Base-by-base conservation (phyloP, 2,113 vertebrate genomes). In the Pollachius pollachius region DNA sequence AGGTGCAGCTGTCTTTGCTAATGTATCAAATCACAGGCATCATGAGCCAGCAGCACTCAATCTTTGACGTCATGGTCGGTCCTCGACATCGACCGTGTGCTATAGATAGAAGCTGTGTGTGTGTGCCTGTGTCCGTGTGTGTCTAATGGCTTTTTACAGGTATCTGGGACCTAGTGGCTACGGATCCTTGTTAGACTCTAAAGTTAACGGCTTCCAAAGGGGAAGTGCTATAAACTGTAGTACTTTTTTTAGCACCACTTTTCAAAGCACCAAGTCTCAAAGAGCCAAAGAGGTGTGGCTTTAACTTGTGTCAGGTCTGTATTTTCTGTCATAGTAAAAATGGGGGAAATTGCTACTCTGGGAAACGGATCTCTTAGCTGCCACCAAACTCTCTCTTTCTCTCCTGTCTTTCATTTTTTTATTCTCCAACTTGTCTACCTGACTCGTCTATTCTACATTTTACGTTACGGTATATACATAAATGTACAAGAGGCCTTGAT, bases 211-310 rank as follows among this genome's bases (percentile, higher is more conserved):
- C 54, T 57, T 57, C 54, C 54, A 16, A 57, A 57, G 15, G 5
- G 54, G 54, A 57, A 17, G 54, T 48, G 41, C 41, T 48, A 48
- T 48, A 48, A 48, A 48, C 41, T 48, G 41, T 48, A 13, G 41
- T 48, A 13, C 8, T 48, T 64, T 81, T 76, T 58, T 75, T 62
- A 62, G 34, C 25, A 59, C 19, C 57, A 52, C 48, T 9, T 60
- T 76, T 79, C 69, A 57, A 64, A 78, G 62, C 70, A 71, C 37
- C 62, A 52, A 70, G 27, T 72, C 30, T 18, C 65, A 27, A 17
- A 16, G 17, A 76, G 54, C 52, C 41, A 62, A 17, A 68, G 25
- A 34, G 30, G 30, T 34, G 30, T 27, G 27, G 37, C 2, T 19
- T 64, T 27, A 65, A 34, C 18, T 52, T 68, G 18, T 72, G 64